Conservation (phyloP, 2,113 vertebrate species). For the Helogale parvula region DNA sequence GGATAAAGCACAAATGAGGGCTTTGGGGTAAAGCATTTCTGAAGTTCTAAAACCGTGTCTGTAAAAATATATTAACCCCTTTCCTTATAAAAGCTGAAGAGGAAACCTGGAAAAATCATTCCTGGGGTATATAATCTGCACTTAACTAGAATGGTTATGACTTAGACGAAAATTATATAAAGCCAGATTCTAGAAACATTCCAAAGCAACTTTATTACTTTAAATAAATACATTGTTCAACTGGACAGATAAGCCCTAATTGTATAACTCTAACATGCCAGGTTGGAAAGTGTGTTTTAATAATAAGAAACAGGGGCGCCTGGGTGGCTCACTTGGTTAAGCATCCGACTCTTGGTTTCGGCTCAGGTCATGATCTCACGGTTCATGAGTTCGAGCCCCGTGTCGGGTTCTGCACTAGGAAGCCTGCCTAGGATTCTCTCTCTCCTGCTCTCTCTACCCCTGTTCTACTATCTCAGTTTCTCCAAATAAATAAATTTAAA, state of each 20-base stretch:
- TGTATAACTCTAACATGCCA: neutral
- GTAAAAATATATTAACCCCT: neutral
- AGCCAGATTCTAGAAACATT: neutral
- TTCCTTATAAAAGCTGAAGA: neutral
- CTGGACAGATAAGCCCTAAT: neutral
- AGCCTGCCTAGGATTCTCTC: too few relatives aligned
- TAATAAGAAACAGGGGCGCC: neutral
- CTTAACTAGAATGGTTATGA: neutral
- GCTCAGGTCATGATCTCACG: too few relatives aligned
- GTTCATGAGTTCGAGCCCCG: too few relatives aligned
- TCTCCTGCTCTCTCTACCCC: too few relatives aligned
- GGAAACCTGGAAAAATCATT: neutral
- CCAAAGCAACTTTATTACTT: neutral
- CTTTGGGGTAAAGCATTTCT: neutral
- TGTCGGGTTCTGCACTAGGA: too few relatives aligned
- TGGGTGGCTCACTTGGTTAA: too few relatives aligned
- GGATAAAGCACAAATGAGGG: neutral
- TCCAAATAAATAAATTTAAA: too few relatives aligned
- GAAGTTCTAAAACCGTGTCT: neutral
- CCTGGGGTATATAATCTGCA: neutral
- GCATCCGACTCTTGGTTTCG: too few relatives aligned
- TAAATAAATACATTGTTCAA: constrained; percentile 22
- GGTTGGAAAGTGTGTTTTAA: neutral
- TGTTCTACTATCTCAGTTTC: too few relatives aligned
- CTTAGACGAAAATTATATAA: constrained; percentile 1